These are phyloP conservation scores for Carlito syrichta DNA, from an alignment of 2,113 vertebrate genomes.

Conservation along the genomic window DNA sequence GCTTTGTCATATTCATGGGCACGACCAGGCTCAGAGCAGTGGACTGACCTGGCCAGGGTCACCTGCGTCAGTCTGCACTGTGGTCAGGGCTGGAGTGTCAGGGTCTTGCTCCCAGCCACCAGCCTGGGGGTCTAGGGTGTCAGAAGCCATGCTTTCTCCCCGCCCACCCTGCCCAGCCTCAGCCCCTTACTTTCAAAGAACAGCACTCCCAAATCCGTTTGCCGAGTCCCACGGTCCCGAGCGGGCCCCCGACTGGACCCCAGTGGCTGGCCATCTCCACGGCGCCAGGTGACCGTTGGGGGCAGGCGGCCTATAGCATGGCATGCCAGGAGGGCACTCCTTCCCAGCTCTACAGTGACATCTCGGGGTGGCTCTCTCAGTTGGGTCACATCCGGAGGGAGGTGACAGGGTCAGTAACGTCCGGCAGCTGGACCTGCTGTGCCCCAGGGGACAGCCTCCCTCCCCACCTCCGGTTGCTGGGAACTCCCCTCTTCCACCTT, in stretches of 20 bases:
- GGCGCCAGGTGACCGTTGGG: constrained; percentile 85
- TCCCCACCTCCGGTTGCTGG: accelerated
- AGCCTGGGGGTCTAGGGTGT: not conserved
- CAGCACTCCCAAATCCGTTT: constrained; percentile 82
- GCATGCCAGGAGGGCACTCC: constrained; percentile 85
- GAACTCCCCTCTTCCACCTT: too few species aligned
- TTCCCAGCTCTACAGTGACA: constrained; percentile 77
- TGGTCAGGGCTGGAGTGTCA: not conserved
- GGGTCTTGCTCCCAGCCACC: not conserved
- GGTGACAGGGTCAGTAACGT: not conserved
- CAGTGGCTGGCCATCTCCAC: constrained; percentile 78
- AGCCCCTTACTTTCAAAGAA: constrained; percentile 88
- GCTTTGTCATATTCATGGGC: accelerated
- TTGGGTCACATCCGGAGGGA: constrained; percentile 84
- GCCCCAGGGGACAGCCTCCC: accelerated
- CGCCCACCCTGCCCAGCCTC: not conserved
- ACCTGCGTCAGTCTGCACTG: accelerated
- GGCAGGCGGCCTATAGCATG: constrained; percentile 81
- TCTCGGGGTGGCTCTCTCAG: constrained; percentile 84
- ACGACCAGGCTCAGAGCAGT: not conserved
- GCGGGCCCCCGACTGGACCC: not conserved
- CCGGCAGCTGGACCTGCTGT: not conserved
- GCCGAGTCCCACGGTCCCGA: constrained; percentile 56
- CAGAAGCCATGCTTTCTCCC: not conserved
- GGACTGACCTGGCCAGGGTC: not conserved